phyloP scores from a whole-genome alignment of 2,113 vertebrate genomes.

The Odocoileus hemionus region DNA sequence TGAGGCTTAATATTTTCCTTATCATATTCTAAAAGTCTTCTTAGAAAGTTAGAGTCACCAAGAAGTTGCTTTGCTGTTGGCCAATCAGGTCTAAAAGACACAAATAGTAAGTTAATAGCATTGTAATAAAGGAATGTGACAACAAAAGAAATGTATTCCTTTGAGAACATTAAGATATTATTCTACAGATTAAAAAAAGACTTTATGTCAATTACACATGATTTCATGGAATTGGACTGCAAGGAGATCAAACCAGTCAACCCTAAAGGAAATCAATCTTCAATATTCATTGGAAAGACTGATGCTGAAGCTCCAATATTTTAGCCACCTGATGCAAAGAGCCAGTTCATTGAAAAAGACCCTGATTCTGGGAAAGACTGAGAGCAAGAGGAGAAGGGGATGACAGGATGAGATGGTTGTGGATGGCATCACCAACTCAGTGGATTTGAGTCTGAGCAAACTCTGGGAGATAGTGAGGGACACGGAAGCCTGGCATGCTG shows the following conservation, averaged over 20 bases:
- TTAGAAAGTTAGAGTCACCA: conserved; percentile 86
- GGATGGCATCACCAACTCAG: neutral
- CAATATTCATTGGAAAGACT: neutral
- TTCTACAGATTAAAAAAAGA: neutral
- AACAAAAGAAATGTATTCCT: neutral
- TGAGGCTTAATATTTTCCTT: conserved; percentile 88
- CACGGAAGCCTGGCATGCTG: neutral
- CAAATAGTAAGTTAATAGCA: neutral
- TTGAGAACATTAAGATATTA: neutral
- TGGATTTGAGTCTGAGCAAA: neutral
- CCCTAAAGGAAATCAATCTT: neutral
- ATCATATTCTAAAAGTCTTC: conserved; percentile 84
- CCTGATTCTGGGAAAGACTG: neutral
- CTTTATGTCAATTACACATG: neutral
- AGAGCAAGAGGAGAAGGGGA: neutral
- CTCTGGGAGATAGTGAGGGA: neutral
- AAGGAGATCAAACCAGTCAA: neutral
- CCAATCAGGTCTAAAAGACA: conserved; percentile 85
- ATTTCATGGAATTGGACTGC: neutral
- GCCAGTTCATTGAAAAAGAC: neutral
- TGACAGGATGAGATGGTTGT: neutral
- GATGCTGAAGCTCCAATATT: neutral
- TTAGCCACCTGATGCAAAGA: neutral
- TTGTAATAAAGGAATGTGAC: neutral
- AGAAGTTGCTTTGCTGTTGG: conserved; percentile 86